These are phyloP conservation scores for Resseliella maxima DNA, from an alignment of 2,888 invertebrate genomes.

Conservation along the genomic window DNA sequence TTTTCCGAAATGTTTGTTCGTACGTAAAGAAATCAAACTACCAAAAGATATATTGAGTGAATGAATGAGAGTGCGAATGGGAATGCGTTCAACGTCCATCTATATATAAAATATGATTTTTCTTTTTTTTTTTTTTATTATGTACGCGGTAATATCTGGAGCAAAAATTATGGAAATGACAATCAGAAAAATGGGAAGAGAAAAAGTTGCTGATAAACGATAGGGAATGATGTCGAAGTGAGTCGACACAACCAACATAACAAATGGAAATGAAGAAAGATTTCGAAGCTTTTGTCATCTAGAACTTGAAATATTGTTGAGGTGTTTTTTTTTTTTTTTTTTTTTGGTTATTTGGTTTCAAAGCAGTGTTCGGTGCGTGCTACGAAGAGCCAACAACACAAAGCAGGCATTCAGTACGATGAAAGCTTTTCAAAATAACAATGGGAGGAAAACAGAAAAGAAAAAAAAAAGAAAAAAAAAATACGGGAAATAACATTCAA, in stretches of 20 bases:
- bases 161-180: neutral
- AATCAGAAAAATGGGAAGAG: neutral
- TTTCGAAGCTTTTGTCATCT: neutral
- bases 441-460: neutral
- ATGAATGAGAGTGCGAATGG: neutral
- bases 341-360: neutral
- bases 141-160: neutral
- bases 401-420: neutral
- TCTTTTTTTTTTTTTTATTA: neutral
- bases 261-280: neutral
- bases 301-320: neutral
- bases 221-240: too few relatives aligned
- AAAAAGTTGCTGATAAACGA: too few relatives aligned
- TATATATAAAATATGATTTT: neutral
- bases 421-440: slow-evolving; percentile 1
- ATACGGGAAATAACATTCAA: too few relatives aligned
- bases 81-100: neutral
- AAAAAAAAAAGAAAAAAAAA: too few relatives aligned
- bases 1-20: neutral
- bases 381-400: neutral
- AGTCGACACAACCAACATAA: too few relatives aligned
- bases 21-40: neutral
- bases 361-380: neutral
- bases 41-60: neutral
- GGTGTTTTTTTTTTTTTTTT: neutral